These are phyloP conservation scores for Eptatretus burgeri DNA, from an alignment of 2,113 vertebrate species.

Conservation along the genomic window DNA sequence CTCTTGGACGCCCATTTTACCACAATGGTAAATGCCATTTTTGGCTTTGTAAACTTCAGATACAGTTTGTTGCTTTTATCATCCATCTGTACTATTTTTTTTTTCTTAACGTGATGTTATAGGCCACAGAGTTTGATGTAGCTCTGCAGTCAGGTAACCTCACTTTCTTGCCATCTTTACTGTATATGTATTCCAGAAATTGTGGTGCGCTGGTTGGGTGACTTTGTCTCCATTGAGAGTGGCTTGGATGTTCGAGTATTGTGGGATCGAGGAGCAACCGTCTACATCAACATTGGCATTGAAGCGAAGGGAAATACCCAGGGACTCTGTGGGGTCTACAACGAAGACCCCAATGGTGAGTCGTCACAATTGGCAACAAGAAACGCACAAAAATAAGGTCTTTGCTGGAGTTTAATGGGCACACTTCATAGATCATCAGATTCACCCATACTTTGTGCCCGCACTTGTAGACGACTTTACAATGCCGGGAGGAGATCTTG, in stretches of 20 bases:
- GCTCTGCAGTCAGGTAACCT: neutral
- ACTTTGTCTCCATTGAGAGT: conserved; percentile 48
- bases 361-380: neutral
- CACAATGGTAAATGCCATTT: conserved; percentile 24
- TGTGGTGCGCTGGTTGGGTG: conserved; percentile 44
- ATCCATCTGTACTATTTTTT: neutral
- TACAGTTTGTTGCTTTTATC: neutral
- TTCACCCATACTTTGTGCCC: too few species aligned
- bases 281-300: conserved; percentile 24
- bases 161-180: neutral
- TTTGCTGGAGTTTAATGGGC: too few species aligned
- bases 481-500: conserved; percentile 17
- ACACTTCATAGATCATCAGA: too few species aligned
- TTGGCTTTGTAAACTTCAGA: neutral
- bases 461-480: conserved; percentile 25
- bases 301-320: conserved; percentile 26
- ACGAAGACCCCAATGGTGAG: conserved; percentile 25
- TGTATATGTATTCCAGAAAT: conserved; percentile 22
- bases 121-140: neutral
- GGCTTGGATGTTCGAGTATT: conserved; percentile 30
- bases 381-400: too few species aligned
- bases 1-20: conserved; percentile 20
- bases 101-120: neutral
- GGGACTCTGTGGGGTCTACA: conserved; percentile 58
- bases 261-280: conserved; percentile 22